Conservation (phyloP, 1,140 invertebrate species). For the Drosophila saltans region DNA sequence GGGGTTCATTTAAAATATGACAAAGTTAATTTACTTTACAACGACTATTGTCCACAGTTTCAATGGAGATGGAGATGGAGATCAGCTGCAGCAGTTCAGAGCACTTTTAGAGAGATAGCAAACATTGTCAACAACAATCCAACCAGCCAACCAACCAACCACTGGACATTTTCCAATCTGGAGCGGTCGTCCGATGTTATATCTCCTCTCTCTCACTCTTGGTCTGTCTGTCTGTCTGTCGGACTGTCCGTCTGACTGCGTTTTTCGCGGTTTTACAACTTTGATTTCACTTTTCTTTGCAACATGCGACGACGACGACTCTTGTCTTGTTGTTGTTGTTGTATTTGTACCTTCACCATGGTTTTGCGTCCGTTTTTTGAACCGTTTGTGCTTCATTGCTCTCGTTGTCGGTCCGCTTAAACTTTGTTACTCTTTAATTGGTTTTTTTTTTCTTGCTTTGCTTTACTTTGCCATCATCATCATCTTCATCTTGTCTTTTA, state of each 20-base stretch:
- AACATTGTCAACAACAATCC: constrained; percentile 69
- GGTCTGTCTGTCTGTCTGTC: constrained; percentile 30
- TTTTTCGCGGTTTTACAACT: constrained; percentile 82
- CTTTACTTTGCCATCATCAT: constrained; percentile 27
- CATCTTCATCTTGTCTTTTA: constrained; percentile 45
- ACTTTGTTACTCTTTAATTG: constrained; percentile 80
- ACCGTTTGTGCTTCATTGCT: constrained; percentile 76
- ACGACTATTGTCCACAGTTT: constrained; percentile 30
- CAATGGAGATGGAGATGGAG: constrained; percentile 9
- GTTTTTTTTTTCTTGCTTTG: constrained; percentile 55
- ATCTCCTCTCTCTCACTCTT: not conserved
- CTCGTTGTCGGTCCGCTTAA: constrained; percentile 69
- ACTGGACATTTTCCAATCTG: constrained; percentile 76
- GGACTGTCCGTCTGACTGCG: constrained; percentile 75
- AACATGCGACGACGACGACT: constrained; percentile 61
- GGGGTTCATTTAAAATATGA: constrained; percentile 58
- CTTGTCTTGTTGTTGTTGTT: constrained; percentile 5
- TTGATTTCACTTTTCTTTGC: constrained; percentile 82
- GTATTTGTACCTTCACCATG: constrained; percentile 63
- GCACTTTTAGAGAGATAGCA: constrained; percentile 18
- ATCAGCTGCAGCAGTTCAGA: constrained; percentile 13
- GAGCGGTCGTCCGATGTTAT: constrained; percentile 65
- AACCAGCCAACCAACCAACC: constrained; percentile 37
- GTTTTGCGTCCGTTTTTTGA: constrained; percentile 69
- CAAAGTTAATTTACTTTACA: constrained; percentile 65